These are phyloP conservation scores for Gnathonemus longibarbis DNA, from an alignment of 2,113 vertebrate species.

Conservation along the genomic window DNA sequence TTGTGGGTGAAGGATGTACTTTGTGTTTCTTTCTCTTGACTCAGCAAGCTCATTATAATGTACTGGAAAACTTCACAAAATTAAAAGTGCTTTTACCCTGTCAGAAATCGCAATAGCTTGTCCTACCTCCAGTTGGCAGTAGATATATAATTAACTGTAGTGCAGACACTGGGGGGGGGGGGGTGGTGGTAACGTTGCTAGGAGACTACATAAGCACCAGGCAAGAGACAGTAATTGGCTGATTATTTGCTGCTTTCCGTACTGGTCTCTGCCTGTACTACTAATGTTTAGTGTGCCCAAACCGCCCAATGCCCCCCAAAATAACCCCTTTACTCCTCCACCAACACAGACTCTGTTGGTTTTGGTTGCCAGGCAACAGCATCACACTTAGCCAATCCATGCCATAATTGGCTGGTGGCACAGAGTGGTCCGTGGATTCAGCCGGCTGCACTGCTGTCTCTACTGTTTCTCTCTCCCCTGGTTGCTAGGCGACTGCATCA, in stretches of 20 bases:
- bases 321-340: background rate
- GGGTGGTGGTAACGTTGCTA: conserved; percentile 8
- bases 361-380: conserved; percentile 73
- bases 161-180: conserved; percentile 3
- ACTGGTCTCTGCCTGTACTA: conserved; percentile 18
- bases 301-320: background rate
- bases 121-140: conserved; percentile 19
- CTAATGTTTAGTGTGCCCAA: conserved; percentile 6
- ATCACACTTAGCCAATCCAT: conserved; percentile 58
- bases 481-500: conserved; percentile 88
- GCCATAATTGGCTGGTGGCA: conserved; percentile 67
- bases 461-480: conserved; percentile 59
- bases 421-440: conserved; percentile 52
- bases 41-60: conserved; percentile 15
- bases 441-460: conserved; percentile 71
- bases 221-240: conserved; percentile 22
- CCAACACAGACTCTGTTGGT: conserved; percentile 11
- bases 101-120: conserved; percentile 19
- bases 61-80: conserved; percentile 18
- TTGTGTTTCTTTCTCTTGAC: conserved; percentile 22
- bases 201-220: conserved; percentile 23
- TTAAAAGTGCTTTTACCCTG: conserved; percentile 22
- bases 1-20: conserved; percentile 24
- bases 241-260: conserved; percentile 22
- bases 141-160: conserved; percentile 25